Evolutionary conservation across 2,113 vertebrate genomes (phyloP).

Genomic region (Dromas ardeola): DNA sequence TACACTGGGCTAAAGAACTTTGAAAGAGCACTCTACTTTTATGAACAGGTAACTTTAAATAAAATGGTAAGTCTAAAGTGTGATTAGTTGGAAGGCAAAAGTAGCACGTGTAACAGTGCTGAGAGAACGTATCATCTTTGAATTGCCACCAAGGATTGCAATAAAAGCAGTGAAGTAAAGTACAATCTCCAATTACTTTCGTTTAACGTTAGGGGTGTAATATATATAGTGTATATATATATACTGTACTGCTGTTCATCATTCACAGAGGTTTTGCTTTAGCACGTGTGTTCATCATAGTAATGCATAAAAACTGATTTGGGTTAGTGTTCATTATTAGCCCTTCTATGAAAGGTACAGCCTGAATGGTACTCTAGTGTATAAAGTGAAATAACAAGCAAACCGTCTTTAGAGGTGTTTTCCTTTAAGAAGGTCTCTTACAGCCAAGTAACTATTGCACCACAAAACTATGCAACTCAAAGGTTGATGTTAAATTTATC

Average conservation of each 20-base stretch:
- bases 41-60: conserved; percentile 88
- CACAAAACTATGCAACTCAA: conserved; percentile 9
- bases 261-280: not conserved
- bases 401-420: not conserved
- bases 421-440: not conserved
- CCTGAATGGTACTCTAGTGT: not conserved
- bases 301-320: not conserved
- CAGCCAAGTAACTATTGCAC: not conserved
- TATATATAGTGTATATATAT: no score
- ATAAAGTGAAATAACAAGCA: not conserved
- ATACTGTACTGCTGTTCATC: not conserved
- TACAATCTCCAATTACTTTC: not conserved
- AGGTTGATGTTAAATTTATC: conserved; percentile 57
- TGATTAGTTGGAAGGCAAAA: not conserved
- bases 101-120: not conserved
- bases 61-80: not conserved
- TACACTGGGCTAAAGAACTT: conserved; percentile 99
- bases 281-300: not conserved
- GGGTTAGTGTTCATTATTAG: not conserved
- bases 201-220: not conserved
- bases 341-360: no score
- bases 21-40: conserved; percentile 98
- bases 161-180: not conserved
- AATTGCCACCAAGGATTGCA: not conserved
- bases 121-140: not conserved